A percentile compares a stretch with the other conserved stretches of the same genome.
Evolutionary conservation across 2,888 invertebrate species (phyloP).

Genomic region (Tetragnatha montana): DNA sequence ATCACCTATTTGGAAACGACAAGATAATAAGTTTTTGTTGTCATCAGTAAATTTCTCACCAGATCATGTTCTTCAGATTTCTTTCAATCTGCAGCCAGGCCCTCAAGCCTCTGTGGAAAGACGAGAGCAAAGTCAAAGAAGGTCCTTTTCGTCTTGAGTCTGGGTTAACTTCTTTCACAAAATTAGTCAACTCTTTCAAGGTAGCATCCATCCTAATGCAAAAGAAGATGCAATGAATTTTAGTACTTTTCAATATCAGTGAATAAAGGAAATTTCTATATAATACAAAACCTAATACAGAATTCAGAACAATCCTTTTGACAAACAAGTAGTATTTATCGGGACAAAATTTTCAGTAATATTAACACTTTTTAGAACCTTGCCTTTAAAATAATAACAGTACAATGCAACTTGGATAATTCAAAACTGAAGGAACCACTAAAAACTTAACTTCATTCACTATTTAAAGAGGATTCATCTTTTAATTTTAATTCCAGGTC

Average conservation of each 20-base stretch:
- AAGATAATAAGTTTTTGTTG: conserved; percentile 86
- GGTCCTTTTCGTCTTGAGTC: conserved; percentile 95
- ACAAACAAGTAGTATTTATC: too few species aligned
- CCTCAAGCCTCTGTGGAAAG: conserved; percentile 80
- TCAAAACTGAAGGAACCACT: too few species aligned
- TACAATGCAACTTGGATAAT: too few species aligned
- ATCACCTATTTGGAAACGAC: conserved; percentile 94
- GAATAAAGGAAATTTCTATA: neutral
- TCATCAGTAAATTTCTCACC: conserved; percentile 96
- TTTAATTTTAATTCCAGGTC: too few species aligned
- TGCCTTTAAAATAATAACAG: too few species aligned
- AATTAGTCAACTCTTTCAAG: conserved; percentile 93
- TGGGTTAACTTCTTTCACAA: conserved; percentile 98
- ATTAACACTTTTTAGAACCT: too few species aligned
- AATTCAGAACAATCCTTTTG: too few species aligned
- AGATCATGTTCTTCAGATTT: conserved; percentile 95
- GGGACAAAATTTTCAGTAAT: too few species aligned
- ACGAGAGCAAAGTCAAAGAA: conserved; percentile 96
- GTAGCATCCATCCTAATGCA: conserved; percentile 87
- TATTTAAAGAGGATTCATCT: too few species aligned
- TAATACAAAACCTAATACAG: neutral
- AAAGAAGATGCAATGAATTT: too few species aligned
- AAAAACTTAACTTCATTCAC: too few species aligned
- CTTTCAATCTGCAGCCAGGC: conserved; percentile 90
- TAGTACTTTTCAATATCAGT: neutral